Base-by-base conservation (phyloP, 1,140 invertebrate genomes). In the Contarinia nasturtii region DNA sequence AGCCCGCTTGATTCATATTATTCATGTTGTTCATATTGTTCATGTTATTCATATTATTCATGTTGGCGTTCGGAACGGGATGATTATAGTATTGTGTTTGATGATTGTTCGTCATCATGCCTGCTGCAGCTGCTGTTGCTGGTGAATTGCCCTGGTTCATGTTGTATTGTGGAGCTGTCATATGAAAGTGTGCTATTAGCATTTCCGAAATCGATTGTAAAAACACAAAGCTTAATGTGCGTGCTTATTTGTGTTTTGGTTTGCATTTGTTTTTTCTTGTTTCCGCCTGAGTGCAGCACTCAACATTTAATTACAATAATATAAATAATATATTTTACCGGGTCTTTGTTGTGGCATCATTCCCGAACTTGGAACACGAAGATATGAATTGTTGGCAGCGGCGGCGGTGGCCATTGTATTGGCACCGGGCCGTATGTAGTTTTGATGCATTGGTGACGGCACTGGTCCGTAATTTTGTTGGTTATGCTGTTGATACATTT, bases 391-490 rank as follows among this genome's bases (percentile, higher is more conserved):
- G 27, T 27, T 27, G 27, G 27, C 27, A n/a, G 14, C 50, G 51
- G 10, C 48, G 22, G n/a, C 22, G 22, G 19, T 49, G 47, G 1
- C 56, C 53, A 53, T 60, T 61, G 27, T 59, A 70, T 69, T 3
- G 60, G 57, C 27, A 33, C 58, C 59, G 7, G 49, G 52, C 2
- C 60, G 58, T 15, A 56, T 57, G 48, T 62, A 62, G 34, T 56
- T 49, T 17, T 57, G 57, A 45, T 63, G 60, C 55, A 61, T 63
- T 33, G 61, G 61, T 51, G 63, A 45, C 0, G 61, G 61, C 43
- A 48, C 37, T 7, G 59, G 59, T 5, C 61, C 55, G 19, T 67
- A 45, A 68, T 68, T 60, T 74, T 71, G 64, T 47, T 47, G 45
- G 15, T 50, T 20, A 34, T 50, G 49, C 14, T 38, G 41, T 44